Evolutionary conservation across 2,888 invertebrate genomes (phyloP), one percentile per base, ranked within the genome.

Genomic region (Carabus problematicus): DNA sequence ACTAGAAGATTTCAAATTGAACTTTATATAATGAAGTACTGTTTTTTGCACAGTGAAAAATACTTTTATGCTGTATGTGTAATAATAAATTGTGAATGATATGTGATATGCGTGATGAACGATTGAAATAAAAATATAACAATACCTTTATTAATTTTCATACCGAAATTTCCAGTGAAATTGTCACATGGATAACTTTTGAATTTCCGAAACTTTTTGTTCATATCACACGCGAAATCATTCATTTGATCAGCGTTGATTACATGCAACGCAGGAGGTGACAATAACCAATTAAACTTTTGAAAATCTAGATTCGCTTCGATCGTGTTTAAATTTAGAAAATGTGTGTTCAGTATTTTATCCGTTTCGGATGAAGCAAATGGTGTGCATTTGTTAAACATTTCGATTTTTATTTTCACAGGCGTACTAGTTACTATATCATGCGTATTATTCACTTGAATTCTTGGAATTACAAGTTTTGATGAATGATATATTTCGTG

Each of bases 151-250:
- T 39, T 55, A 29, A 45, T 41, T 41, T 59, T 58, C 43, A 66
- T 66, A 56, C 40, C 40, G 11, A 39, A 40, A 40, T 49, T 47
- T 19, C 66, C 41, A 9, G 66, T 66, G 43, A 59, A 66, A 19
- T 68, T 60, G 42, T 68, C 67, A 29, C 45, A 52, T 42, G 67
- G 67, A 68, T 54, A 68, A 68, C 67, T 68, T 52, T 42, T 61
- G 43, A 12, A 60, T 54, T 68, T 68, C 9, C 67, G 14, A 61
- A 52, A 49, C 54, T 40, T 60, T 68, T 60, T 52, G 52, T 68
- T 45, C 18, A 68, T 18, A 12, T 7, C 16, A 66, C 47, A 58
- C 14, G 56, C 45, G 29, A 9, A 56, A 56, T 29, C 61, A 45
- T 45, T 14, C 7, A 19, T 8, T 16, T 19, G 45, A 49, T 19